These are phyloP conservation scores for Alca torda DNA, from an alignment of 2,797 vertebrate species.

Conservation along the genomic window DNA sequence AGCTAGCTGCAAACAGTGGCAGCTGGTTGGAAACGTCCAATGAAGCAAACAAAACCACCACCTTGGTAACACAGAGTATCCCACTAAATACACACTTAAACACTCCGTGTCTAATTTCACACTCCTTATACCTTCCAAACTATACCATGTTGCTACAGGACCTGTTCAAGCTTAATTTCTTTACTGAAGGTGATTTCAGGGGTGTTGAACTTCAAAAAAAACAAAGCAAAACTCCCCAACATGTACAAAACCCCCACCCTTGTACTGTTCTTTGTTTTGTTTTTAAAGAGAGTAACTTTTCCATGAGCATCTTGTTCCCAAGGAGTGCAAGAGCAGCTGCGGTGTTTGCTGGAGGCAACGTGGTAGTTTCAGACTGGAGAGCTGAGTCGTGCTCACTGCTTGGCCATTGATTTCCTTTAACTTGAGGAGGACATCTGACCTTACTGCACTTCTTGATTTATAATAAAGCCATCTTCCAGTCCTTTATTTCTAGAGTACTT, in stretches of 20 bases:
- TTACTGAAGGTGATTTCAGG: not conserved
- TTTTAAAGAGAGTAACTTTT: not conserved
- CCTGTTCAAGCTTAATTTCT: not conserved
- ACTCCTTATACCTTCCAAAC: not conserved
- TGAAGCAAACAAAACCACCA: not conserved
- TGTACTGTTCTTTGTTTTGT: not conserved
- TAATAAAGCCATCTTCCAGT: not conserved
- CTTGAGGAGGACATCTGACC: not conserved
- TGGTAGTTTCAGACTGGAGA: not conserved
- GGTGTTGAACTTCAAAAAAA: not conserved
- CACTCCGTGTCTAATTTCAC: not conserved
- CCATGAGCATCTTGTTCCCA: not conserved
- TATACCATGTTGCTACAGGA: not conserved
- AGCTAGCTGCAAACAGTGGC: not conserved
- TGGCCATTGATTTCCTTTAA: not conserved
- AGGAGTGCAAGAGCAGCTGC: not conserved
- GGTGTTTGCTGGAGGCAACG: not conserved
- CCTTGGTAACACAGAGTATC: not conserved
- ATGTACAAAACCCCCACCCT: not conserved
- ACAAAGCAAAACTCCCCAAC: not conserved
- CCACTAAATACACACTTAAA: not conserved
- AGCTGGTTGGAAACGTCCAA: not conserved
- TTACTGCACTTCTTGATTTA: not conserved
- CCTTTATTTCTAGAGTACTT: not conserved
- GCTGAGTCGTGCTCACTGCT: not conserved